These are phyloP conservation scores for Cenopis cana DNA, from an alignment of 2,888 invertebrate genomes.

Conservation along the genomic window DNA sequence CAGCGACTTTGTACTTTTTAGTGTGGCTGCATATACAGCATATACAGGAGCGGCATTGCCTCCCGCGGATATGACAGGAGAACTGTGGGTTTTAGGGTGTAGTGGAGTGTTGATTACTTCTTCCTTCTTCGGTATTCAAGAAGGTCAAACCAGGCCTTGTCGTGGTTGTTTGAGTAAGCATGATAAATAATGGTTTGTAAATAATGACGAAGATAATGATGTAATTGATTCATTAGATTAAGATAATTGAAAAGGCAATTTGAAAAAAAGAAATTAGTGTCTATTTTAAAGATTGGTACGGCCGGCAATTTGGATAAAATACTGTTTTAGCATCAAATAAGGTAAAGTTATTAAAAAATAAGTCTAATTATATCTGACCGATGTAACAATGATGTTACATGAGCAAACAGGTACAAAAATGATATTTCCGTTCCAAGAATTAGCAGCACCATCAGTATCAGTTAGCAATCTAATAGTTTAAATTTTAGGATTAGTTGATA, in stretches of 20 bases:
- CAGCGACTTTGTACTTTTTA: no score
- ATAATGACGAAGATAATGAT: conserved; percentile 1
- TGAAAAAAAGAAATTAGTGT: no score
- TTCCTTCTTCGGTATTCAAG: no score
- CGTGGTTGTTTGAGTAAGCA: background rate
- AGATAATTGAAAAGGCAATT: background rate
- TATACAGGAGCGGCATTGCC: no score
- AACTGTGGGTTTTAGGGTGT: no score
- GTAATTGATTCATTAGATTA: background rate
- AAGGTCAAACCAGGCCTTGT: no score
- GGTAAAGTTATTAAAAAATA: background rate
- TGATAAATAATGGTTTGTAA: background rate
- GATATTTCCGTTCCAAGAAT: conserved; percentile 16
- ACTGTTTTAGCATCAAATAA: background rate
- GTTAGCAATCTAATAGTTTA: conserved; percentile 43
- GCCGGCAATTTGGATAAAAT: no score
- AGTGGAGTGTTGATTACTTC: no score
- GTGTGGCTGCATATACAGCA: no score
- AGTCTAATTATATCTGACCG: background rate
- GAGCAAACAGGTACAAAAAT: background rate
- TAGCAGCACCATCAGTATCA: conserved; percentile 6
- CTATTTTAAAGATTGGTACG: no score
- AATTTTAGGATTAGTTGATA: conserved; percentile 48
- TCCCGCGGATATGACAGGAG: no score
- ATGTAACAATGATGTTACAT: no score